These are phyloP conservation scores for Ochlodes sylvanus DNA, from an alignment of 2,888 invertebrate genomes.

Conservation along the genomic window DNA sequence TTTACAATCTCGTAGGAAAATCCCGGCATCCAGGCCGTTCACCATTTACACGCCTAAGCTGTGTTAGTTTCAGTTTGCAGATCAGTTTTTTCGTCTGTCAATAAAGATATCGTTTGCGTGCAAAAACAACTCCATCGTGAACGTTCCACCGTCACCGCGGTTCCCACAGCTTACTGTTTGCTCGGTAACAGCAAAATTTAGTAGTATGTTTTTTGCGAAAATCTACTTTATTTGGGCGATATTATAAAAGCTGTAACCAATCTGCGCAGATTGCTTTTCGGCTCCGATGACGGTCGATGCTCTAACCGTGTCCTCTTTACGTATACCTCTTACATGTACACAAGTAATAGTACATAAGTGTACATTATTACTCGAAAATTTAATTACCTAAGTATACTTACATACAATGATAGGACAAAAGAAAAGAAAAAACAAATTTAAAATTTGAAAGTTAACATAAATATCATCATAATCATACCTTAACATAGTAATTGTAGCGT, in stretches of 20 bases:
- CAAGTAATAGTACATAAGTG: neutral
- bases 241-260: conserved; percentile 49
- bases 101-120: conserved; percentile 10
- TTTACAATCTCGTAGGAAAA: neutral
- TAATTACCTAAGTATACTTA: too few relatives aligned
- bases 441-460: too few relatives aligned
- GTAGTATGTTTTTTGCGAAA: conserved; percentile 21
- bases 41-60: conserved; percentile 4
- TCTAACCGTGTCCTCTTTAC: conserved; percentile 33
- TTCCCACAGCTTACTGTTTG: conserved; percentile 3
- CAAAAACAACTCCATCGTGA: conserved; percentile 1
- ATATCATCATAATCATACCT: too few relatives aligned
- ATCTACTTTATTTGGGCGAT: conserved; percentile 29
- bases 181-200: conserved; percentile 13
- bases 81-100: conserved; percentile 16
- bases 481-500: too few relatives aligned
- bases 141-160: conserved; percentile 11
- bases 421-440: too few relatives aligned
- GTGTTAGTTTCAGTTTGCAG: conserved; percentile 1
- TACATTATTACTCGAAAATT: too few relatives aligned
- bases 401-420: too few relatives aligned
- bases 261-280: conserved; percentile 46
- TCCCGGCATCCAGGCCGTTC: neutral
- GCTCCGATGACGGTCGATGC: conserved; percentile 44
- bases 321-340: too few relatives aligned